Base-by-base conservation (phyloP, 2,113 vertebrate species). In the Thunnus maccoyii region DNA sequence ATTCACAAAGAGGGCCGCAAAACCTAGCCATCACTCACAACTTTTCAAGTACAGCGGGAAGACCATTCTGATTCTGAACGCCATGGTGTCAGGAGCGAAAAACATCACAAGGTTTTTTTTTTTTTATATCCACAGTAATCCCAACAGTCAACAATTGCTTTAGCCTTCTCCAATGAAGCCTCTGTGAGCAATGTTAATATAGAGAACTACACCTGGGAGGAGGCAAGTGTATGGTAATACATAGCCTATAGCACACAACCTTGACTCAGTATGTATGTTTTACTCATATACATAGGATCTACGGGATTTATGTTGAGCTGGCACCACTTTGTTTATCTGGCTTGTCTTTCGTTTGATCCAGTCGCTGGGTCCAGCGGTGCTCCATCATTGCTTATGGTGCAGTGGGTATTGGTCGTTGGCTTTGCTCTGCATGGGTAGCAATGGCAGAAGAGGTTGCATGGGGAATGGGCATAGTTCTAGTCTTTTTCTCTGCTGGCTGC, bases 31-130 rank as follows among this genome's bases (percentile, higher is more conserved):
- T 76, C 89, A 90, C 89, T 91, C 88, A 80, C 82, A 87, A 91
- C 76, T 84, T 86, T 89, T 92, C 88, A 90, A 93, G 85, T 91
- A 89, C 79, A 91, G 80, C 44, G 85, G 91, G 91, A 89, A 92
- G 90, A 92, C 88, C 16, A 76, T 84, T 80, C 73, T n/a, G 80
- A 70, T 72, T 86, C 72, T 22, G 82, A 85, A 71, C 52, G 74
- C 74, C 67, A 3, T 46, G 48, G 82, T 64, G 20, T 80, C 77
- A 77, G 83, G 73, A 86, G 77, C 41, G 36, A 41, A 41, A 1
- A 83, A 82, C 75, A 71, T 81, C 80, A 86, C 65, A 80, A 50
- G 20, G 73, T 72, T 60, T 65, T 27, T 30, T 41, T 79, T 70
- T 77, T 50, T 12, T 76, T 64, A 22, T 56, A 47, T 82, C 74